Evolutionary conservation across 53 echinoderm and acorn worm genomes (phyloP).

Genomic region (Hippasteria phrygiana): DNA sequence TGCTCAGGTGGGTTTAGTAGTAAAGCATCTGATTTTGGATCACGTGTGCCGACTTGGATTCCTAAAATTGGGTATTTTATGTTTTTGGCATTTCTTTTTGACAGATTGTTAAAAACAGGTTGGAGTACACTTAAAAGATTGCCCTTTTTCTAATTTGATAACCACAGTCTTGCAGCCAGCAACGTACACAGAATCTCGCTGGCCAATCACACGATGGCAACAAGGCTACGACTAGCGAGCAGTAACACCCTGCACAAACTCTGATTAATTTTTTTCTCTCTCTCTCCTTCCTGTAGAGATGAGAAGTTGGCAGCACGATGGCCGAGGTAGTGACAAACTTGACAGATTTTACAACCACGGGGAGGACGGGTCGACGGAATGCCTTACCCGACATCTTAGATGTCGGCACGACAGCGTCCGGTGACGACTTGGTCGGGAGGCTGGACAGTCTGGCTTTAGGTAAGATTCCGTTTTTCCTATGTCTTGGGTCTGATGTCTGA

Average conservation of each 20-base stretch:
- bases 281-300: background rate
- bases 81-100: too few relatives aligned
- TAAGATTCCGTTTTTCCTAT: background rate
- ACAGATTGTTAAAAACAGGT: too few relatives aligned
- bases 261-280: background rate
- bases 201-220: too few relatives aligned
- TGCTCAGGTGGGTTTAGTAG: too few relatives aligned
- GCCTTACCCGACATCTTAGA: conserved; percentile 73
- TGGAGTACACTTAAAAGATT: too few relatives aligned
- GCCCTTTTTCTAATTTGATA: too few relatives aligned
- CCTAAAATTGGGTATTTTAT: too few relatives aligned
- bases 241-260: background rate
- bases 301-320: conserved; percentile 45
- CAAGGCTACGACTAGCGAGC: background rate
- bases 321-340: conserved; percentile 65
- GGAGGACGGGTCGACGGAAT: conserved; percentile 64
- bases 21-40: too few relatives aligned
- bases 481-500: background rate
- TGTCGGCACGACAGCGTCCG: conserved; percentile 23
- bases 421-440: conserved; percentile 53
- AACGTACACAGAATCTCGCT: too few relatives aligned
- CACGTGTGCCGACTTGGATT: too few relatives aligned
- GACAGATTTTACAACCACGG: conserved; percentile 55
- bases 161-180: too few relatives aligned
- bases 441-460: conserved; percentile 57